Base-by-base conservation (phyloP, 2,888 invertebrate species). In the Heteromyza rotundicornis region DNA sequence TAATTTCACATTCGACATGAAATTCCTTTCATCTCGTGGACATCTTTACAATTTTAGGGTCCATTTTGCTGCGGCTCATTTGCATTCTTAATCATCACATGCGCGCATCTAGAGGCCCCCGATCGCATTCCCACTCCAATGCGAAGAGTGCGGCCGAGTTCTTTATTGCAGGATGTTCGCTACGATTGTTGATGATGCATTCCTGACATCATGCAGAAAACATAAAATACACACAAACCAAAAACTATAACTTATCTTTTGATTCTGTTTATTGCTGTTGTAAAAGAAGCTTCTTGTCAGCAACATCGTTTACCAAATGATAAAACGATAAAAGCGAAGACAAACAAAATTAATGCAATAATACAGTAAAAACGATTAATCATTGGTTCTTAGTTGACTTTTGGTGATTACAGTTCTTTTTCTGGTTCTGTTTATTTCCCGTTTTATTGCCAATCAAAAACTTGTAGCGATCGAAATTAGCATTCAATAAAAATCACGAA, bases 1-100 rank as follows among this genome's bases (percentile, higher is more conserved):
- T 74, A 73, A 73, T 75, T 70, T 70, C 72, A 70, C 69, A 71
- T 72, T 71, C 70, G 71, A 75, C 75, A 75, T 70, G 74, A 68
- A 75, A 75, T 75, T 73, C 75, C 74, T 75, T 75, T 75, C 75
- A 73, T 72, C 71, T 70, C 65, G 69, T 67, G 69, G 69, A 71
- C 73, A 73, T 69, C 71, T 72, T 67, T 64, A 65, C 55, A 56
- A 52, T 57, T 57, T 44, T 24, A 24, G 52, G 52, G 10, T 35
- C 57, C 57, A 62, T 62, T 62, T 58, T 60, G 63, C 57, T 32
- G 65, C 63, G 65, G 60, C 65, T 71, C 65, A 71, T 71, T 71
- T 71, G 68, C 71, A 71, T 71, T 71, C 66, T 68, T 70, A 71
- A 71, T 68, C 66, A 68, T 64, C 63, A 61, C 63, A 68, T 49